Conservation (phyloP, 2,888 invertebrate species). For the Lycia hirtaria region DNA sequence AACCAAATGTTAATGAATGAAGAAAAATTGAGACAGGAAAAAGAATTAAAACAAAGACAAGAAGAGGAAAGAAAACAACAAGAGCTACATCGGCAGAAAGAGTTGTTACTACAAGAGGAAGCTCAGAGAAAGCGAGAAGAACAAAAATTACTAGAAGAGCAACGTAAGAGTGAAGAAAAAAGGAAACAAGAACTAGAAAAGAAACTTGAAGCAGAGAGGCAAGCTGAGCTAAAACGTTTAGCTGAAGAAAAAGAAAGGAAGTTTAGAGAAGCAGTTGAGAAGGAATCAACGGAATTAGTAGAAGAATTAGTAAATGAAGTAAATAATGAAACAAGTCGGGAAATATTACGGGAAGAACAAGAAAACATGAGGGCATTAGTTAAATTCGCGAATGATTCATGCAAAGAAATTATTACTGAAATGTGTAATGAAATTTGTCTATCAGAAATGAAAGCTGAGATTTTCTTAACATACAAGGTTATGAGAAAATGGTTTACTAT, state of each 20-base stretch:
- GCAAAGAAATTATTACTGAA: slow-evolving; percentile 63
- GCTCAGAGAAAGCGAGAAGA: slow-evolving; percentile 28
- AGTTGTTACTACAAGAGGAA: slow-evolving; percentile 46
- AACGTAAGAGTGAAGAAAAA: slow-evolving; percentile 63
- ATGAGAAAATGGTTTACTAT: slow-evolving; percentile 71
- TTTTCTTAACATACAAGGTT: slow-evolving; percentile 62
- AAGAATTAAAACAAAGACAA: slow-evolving; percentile 46
- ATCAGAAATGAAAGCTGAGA: slow-evolving; percentile 71
- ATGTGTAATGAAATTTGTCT: slow-evolving; percentile 65
- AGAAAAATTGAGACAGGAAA: slow-evolving; percentile 56
- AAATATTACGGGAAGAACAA: slow-evolving; percentile 63
- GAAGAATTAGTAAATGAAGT: slow-evolving; percentile 67
- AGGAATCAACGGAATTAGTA: slow-evolving; percentile 63
- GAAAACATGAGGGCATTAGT: slow-evolving; percentile 60
- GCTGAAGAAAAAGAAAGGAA: slow-evolving; percentile 64
- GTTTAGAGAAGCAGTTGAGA: slow-evolving; percentile 68
- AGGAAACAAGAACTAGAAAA: slow-evolving; percentile 61
- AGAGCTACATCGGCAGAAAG: slow-evolving; percentile 47
- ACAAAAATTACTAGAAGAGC: slow-evolving; percentile 52
- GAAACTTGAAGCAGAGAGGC: slow-evolving; percentile 67
- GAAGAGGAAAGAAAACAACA: slow-evolving; percentile 47
- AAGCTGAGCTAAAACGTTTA: slow-evolving; percentile 64
- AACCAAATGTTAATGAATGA: slow-evolving; percentile 43
- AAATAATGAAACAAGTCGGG: slow-evolving; percentile 56
- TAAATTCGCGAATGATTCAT: slow-evolving; percentile 54